Base-by-base conservation (phyloP, 2,888 invertebrate genomes). In the Bellardia pandia region DNA sequence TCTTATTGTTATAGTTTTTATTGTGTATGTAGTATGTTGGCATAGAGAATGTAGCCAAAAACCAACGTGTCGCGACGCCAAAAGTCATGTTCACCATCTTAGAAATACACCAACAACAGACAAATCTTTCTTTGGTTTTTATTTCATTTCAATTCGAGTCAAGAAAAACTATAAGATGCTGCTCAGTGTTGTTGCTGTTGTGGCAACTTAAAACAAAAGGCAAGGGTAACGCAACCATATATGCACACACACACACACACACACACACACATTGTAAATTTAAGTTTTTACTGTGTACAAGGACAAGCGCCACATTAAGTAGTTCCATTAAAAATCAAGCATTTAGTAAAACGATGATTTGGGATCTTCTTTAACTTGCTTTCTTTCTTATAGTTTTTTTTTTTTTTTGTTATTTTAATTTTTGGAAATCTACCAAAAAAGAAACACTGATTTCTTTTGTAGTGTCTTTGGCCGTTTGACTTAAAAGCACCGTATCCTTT, bases 261-360 rank as follows among this genome's bases (percentile, higher is more conserved):
- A 74, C 23, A 64, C 30, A 62, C 33, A 48, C 64, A 42, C 11
- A 40, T 40, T 42, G 13, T 13, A 14, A 13, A 30, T 53, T 62
- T 33, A 42, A 37, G 68, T 72, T 79, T 69, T 68, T 69, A 48
- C 45, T 82, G 45, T 75, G 78, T 60, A 81, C 89, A 88, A 89
- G 89, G 88, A 88, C 89, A 89, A 85, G 82, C 85, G 85, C 86
- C 86, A 85, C 88, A 88, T 89, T 89, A 89, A 89, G 89, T 89
- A 88, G 89, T 89, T 89, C 85, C 88, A 89, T 89, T 89, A 89
- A 89, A 86, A 88, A 82, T 82, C 78, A 74, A 86, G 86, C 86
- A 82, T 86, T 86, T 86, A 86, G 86, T 79, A 81, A 58, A 71
- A 75, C 78, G 66, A 86, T 81, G 72, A 86, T 83, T 81, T 76